Conservation (phyloP, 2,113 vertebrate species). For the Onychostruthus taczanowskii region DNA sequence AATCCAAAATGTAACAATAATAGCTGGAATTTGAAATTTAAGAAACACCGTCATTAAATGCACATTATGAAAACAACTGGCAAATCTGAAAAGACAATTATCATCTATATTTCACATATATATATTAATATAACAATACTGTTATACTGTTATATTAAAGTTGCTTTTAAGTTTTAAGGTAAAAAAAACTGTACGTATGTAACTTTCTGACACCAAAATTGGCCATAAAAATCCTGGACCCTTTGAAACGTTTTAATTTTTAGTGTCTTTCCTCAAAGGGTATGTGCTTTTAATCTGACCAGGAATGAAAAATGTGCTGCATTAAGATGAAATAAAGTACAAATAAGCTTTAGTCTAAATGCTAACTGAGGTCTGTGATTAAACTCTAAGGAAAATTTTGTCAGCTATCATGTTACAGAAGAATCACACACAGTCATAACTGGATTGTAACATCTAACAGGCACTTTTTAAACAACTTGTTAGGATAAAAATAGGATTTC, state of each 20-base stretch:
- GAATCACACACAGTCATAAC: not conserved
- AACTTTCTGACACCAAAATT: not conserved
- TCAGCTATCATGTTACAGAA: not conserved
- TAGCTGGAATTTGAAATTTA: conserved; percentile 1
- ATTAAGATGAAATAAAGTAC: not conserved
- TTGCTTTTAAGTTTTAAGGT: not conserved
- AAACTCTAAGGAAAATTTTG: not conserved
- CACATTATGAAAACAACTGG: not conserved
- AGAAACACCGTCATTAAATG: not conserved
- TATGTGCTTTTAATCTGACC: not conserved
- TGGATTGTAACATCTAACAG: not conserved
- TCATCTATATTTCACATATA: not conserved
- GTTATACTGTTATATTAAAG: not conserved
- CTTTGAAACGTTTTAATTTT: not conserved
- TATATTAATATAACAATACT: not conserved
- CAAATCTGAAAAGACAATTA: not conserved
- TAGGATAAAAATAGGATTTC: not conserved
- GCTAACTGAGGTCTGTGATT: not conserved
- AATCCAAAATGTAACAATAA: not conserved
- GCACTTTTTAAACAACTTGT: conserved; percentile 38
- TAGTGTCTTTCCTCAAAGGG: not conserved
- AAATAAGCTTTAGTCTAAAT: not conserved
- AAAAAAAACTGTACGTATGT: not conserved
- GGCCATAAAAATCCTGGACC: not conserved
- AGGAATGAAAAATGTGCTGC: not conserved